These are phyloP conservation scores for Piscicola geometra DNA, from an alignment of 2,888 invertebrate species.

Conservation along the genomic window DNA sequence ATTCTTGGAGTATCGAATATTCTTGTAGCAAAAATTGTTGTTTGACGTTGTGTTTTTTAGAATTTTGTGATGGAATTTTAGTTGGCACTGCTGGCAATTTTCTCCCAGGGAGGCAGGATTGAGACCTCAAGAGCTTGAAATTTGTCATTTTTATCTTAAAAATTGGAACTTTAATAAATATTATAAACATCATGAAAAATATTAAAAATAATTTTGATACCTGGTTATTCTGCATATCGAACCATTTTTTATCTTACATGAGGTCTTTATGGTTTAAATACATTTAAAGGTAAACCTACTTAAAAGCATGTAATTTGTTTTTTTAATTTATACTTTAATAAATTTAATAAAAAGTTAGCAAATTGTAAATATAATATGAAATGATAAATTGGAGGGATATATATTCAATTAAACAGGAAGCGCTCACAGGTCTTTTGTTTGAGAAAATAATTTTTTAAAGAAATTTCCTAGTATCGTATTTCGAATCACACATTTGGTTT, in stretches of 20 bases:
- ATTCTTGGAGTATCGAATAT: conserved; percentile 30
- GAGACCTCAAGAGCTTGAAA: conserved; percentile 1
- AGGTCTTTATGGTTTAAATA: not conserved
- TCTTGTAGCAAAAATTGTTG: conserved; percentile 26
- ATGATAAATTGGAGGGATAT: not conserved
- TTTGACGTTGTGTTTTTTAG: conserved; percentile 2
- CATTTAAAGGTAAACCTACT: not conserved
- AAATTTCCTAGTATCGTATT: not conserved
- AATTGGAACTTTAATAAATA: conserved; percentile 3
- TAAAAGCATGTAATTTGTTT: not conserved
- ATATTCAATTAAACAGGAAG: conserved; percentile 2
- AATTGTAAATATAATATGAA: too few species aligned
- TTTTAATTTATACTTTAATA: not conserved
- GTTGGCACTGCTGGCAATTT: conserved; percentile 31
- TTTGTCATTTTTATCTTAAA: not conserved
- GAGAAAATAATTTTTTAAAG: not conserved
- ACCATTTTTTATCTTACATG: not conserved
- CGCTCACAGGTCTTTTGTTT: conserved; percentile 13
- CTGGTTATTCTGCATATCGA: conserved; percentile 4
- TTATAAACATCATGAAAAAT: too few species aligned
- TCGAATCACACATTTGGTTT: not conserved
- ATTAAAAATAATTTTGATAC: too few species aligned
- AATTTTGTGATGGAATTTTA: not conserved
- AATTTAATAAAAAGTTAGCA: not conserved
- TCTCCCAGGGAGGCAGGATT: conserved; percentile 24